Percentiles rank a stretch among this genome's conserved stretches.
These are phyloP conservation scores for Epistrophe grossulariae DNA, from an alignment of 2,888 invertebrate genomes.

Conservation along the genomic window DNA sequence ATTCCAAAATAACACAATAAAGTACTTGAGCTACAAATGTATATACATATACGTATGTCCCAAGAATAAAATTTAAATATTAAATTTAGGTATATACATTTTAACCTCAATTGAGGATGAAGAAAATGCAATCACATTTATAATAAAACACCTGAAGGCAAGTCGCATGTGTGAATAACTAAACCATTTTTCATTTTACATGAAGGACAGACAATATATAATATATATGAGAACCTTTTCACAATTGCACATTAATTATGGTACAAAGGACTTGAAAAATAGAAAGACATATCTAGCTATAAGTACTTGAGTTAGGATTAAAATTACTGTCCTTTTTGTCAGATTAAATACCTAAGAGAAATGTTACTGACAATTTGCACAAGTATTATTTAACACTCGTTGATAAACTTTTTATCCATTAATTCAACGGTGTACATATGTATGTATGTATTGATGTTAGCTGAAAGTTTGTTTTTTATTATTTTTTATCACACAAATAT, in stretches of 20 bases:
- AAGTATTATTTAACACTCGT: no score
- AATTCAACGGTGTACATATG: no score
- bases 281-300: not conserved
- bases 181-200: conserved; percentile 14
- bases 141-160: conserved; percentile 4
- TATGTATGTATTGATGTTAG: no score
- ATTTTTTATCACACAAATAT: no score
- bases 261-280: conserved; percentile 6
- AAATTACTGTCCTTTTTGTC: not conserved
- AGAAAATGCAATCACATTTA: conserved; percentile 25
- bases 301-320: not conserved
- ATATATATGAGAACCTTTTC: conserved; percentile 2
- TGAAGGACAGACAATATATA: not conserved
- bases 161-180: conserved; percentile 14
- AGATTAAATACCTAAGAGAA: not conserved
- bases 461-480: no score
- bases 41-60: not conserved
- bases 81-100: conserved; percentile 37
- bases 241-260: conserved; percentile 41
- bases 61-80: conserved; percentile 51
- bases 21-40: not conserved
- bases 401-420: no score
- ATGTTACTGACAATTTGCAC: not conserved
- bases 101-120: not conserved
- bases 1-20: not conserved